Base-by-base conservation (phyloP, 2,113 vertebrate genomes). In the Megaceryle torquata region DNA sequence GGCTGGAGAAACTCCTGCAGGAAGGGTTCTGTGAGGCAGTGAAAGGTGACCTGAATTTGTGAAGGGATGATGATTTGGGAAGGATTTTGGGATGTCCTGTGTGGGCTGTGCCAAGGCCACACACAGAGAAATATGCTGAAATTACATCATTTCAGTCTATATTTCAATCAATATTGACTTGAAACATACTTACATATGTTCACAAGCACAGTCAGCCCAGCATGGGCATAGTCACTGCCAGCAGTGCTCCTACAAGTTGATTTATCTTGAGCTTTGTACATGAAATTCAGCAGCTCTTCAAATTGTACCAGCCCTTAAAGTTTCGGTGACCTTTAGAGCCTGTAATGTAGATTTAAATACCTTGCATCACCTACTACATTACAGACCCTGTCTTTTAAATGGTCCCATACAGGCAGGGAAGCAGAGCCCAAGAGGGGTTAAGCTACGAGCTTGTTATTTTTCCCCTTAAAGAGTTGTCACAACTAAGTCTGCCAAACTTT, bases 201-300 rank as follows among this genome's bases (percentile, higher is more conserved):
- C 26, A 4, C 21, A 41, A 41, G 31, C 3, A 1, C 1, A 4
- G 6, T 20, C 21, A 15, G 17, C 28, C 63, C 29, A 13, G 6
- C 0, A 0, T 31, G 63, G 74, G 26, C 16, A 24, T 1, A 2
- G 44, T 70, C 20, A 14, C 60, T 1, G 1, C 37, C 20, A 41
- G 26, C 60, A 44, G 11, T 11, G 51, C 14, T 82, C 6, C 5
- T 19, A 11, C 16, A 16, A 11, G n/a, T 3, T 59, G 61, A 37
- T 75, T 70, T 19, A 54, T 57, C 46, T 69, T 44, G 13, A 63
- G 51, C 9, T 33, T 89, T 1, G 0, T 67, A 28, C 14, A 6
- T 63, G 60, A n/a, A 85, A 60, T 35, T 80, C 67, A 46, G n/a
- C 31, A 72, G 33, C 28, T 83, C 82, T 59, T 60, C 28, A 24